Conservation (phyloP, 2,797 vertebrate genomes). For the Alca torda region DNA sequence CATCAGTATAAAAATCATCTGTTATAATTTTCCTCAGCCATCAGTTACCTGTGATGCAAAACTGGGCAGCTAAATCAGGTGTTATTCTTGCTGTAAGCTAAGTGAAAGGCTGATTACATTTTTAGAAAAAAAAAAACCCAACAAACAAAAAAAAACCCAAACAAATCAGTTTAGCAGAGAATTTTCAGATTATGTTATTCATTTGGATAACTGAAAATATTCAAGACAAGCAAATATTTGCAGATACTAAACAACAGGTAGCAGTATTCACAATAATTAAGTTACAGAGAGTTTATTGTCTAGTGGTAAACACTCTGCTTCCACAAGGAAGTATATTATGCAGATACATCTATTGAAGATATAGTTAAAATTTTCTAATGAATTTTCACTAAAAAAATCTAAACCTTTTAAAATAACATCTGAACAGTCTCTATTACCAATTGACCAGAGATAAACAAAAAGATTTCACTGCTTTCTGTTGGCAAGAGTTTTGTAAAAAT, state of each 20-base stretch:
- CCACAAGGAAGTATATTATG: not conserved
- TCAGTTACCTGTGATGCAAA: not conserved
- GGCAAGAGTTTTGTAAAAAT: not conserved
- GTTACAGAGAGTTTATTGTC: not conserved
- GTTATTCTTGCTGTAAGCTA: not conserved
- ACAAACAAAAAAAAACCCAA: not conserved
- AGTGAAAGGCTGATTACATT: not conserved
- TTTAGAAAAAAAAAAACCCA: not conserved
- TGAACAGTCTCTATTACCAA: not conserved
- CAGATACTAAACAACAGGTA: not conserved
- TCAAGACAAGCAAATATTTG: not conserved
- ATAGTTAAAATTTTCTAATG: not conserved
- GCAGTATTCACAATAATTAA: not conserved
- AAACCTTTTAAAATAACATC: not conserved
- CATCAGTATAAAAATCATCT: not conserved
- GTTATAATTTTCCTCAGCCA: not conserved
- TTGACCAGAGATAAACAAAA: not conserved
- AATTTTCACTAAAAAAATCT: not conserved
- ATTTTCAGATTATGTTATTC: not conserved
- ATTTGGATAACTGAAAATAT: not conserved
- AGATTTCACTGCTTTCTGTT: not conserved
- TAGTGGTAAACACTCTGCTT: not conserved
- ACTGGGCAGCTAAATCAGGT: not conserved
- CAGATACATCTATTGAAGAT: not conserved
- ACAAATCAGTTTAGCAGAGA: not conserved